Conservation (phyloP, 2,888 invertebrate species). For the Oconnorella tubifera region DNA sequence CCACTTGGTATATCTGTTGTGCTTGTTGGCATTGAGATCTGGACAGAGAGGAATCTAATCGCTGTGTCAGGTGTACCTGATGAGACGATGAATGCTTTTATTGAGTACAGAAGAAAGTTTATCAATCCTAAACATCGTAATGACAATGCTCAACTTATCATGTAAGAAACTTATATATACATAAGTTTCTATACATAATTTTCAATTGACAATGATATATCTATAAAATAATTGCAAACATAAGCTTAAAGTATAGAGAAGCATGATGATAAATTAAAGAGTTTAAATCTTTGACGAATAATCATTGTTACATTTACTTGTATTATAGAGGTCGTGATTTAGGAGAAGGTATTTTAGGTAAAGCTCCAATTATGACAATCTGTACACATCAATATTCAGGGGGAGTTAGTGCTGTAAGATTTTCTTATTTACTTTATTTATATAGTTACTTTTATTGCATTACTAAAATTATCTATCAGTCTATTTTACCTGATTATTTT, state of each 20-base stretch:
- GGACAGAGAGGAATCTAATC: slow-evolving; percentile 76
- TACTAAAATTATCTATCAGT: no score
- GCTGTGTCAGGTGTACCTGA: slow-evolving; percentile 78
- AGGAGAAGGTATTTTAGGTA: slow-evolving; percentile 91
- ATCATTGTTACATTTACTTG: no score
- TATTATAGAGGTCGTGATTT: slow-evolving; percentile 82
- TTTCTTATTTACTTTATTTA: slow-evolving; percentile 7
- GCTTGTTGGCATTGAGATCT: slow-evolving; percentile 92
- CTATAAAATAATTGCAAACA: no score
- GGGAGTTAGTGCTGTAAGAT: slow-evolving; percentile 78
- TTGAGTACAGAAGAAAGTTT: slow-evolving; percentile 77
- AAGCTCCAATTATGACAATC: slow-evolving; percentile 86
- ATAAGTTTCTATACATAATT: no score
- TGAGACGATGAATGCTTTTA: slow-evolving; percentile 81
- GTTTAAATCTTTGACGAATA: neutral
- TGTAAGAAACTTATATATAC: slow-evolving; percentile 66
- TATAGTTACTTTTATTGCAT: neutral
- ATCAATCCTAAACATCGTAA: slow-evolving; percentile 81
- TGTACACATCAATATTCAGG: slow-evolving; percentile 96
- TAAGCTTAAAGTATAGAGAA: neutral
- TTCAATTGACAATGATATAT: no score
- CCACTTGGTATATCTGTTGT: slow-evolving; percentile 93
- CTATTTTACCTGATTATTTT: neutral
- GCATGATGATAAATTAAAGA: neutral
- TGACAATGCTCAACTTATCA: slow-evolving; percentile 92